Evolutionary conservation across 1,140 invertebrate species (phyloP).

Genomic region (Drosophila ironensis): DNA sequence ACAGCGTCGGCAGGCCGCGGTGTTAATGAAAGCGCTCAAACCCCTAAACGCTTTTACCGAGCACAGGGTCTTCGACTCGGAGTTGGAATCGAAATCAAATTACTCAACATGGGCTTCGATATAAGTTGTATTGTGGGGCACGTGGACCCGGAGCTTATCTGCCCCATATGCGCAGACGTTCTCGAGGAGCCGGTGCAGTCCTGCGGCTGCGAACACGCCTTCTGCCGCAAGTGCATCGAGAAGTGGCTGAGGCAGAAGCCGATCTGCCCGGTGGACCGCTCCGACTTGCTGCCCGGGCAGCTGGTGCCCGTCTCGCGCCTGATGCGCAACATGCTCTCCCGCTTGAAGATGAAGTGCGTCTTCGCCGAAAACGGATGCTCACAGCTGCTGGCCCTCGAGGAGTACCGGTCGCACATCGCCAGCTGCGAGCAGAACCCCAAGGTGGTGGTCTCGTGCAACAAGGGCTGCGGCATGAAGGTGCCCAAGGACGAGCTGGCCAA

Average conservation of each 20-base stretch:
- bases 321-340: conserved; percentile 60
- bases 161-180: conserved; percentile 59
- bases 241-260: conserved; percentile 57
- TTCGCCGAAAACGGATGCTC: conserved; percentile 41
- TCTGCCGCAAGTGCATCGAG: conserved; percentile 48
- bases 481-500: conserved; percentile 50
- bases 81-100: neutral
- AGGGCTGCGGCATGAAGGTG: conserved; percentile 53
- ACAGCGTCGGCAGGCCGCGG: neutral
- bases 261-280: conserved; percentile 55
- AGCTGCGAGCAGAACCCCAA: conserved; percentile 53
- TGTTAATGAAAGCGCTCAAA: neutral
- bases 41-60: neutral
- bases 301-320: conserved; percentile 41
- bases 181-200: conserved; percentile 62
- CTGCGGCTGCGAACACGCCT: conserved; percentile 51
- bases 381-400: conserved; percentile 22
- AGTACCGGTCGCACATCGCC: conserved; percentile 44
- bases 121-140: conserved; percentile 41
- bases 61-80: neutral
- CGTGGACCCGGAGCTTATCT: conserved; percentile 61
- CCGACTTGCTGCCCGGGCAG: conserved; percentile 14
- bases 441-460: conserved; percentile 34
- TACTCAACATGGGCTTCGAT: conserved; percentile 52
- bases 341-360: conserved; percentile 47